These are phyloP conservation scores for Lepeophtheirus nordmannii DNA, from an alignment of 2,888 invertebrate species.

Conservation along the genomic window DNA sequence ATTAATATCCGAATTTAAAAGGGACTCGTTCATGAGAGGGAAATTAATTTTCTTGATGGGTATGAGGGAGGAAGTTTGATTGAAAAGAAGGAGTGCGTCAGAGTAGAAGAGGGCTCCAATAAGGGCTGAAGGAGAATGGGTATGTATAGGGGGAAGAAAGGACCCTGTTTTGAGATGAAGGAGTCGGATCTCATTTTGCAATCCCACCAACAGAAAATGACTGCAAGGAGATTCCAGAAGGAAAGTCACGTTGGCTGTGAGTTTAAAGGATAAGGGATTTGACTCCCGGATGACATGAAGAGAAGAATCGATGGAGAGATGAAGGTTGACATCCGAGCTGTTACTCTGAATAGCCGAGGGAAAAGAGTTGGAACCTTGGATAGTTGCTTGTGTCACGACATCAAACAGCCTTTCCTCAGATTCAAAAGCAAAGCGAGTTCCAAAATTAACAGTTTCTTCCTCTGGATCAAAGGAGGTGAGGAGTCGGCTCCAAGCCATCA, in stretches of 20 bases:
- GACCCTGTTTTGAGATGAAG: neutral
- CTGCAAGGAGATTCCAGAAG: neutral
- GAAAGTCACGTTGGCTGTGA: neutral
- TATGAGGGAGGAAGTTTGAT: neutral
- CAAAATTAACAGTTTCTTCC: slow-evolving; percentile 24
- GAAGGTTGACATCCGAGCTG: no score
- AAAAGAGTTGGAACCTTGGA: neutral
- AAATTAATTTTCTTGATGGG: neutral
- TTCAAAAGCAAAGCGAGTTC: slow-evolving; percentile 22
- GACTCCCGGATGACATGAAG: neutral
- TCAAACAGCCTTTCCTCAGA: slow-evolving; percentile 7
- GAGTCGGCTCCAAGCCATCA: neutral
- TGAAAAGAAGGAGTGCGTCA: neutral
- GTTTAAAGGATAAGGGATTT: neutral
- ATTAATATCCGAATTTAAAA: neutral
- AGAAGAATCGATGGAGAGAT: neutral
- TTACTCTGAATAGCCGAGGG: neutral
- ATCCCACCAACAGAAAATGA: neutral
- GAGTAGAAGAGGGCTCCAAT: neutral
- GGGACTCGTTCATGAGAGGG: neutral
- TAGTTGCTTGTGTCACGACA: slow-evolving; percentile 13
- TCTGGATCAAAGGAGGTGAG: slow-evolving; percentile 23
- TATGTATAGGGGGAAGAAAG: neutral
- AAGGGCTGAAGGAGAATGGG: neutral
- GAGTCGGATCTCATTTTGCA: neutral